Percentiles rank a stretch among this genome's conserved stretches.
phyloP scores from a whole-genome alignment of 2,113 vertebrate genomes.

The Anguilla japonica region DNA sequence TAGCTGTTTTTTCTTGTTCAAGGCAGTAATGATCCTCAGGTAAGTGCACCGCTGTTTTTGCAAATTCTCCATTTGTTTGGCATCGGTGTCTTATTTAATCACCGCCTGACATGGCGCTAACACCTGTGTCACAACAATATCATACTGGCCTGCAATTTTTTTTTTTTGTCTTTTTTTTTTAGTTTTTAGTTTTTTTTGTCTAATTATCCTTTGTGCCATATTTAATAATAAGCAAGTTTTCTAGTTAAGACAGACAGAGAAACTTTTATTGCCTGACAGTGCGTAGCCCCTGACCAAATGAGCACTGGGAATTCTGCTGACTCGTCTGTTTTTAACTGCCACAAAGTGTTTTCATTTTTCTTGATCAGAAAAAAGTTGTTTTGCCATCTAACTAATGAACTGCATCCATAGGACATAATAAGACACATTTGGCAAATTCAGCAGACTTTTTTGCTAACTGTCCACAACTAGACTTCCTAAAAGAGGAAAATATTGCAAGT shows the following conservation, averaged over 20 bases:
- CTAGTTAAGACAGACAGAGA: not conserved
- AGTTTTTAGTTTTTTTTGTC: not conserved
- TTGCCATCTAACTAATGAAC: not conserved
- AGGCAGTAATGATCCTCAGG: not conserved
- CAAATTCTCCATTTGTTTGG: not conserved
- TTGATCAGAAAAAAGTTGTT: not conserved
- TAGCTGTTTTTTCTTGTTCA: too few relatives aligned
- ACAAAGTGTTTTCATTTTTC: not conserved
- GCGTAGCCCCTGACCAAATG: not conserved
- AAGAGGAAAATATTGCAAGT: not conserved
- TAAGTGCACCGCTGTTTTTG: not conserved
- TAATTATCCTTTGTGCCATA: not conserved
- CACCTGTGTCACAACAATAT: not conserved
- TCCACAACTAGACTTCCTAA: not conserved
- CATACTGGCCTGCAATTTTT: not conserved
- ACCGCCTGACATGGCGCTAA: not conserved
- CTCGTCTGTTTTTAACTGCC: not conserved
- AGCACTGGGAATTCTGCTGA: not conserved
- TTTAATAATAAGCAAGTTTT: not conserved
- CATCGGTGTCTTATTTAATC: not conserved
- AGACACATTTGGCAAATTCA: not conserved
- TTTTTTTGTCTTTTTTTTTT: too few relatives aligned
- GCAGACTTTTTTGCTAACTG: not conserved
- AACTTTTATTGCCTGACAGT: not conserved
- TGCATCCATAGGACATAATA: not conserved